Evolutionary conservation across 2,797 vertebrate species (phyloP), one percentile per base, ranked within the genome.

Genomic region (Myiotriccus ornatus): DNA sequence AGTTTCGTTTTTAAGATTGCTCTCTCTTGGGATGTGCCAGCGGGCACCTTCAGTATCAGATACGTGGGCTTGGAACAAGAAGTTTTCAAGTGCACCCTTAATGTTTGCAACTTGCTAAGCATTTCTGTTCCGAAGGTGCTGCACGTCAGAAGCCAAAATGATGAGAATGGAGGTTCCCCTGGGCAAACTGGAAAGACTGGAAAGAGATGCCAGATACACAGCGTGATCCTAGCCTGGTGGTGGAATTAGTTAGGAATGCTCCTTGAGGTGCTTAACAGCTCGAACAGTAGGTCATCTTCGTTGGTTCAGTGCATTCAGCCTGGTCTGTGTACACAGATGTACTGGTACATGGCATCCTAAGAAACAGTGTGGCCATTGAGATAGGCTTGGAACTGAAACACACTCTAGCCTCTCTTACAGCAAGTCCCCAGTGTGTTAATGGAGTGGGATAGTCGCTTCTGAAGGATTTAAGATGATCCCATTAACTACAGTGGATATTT

Each of bases 401-500:
- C 39, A 1, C 18, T 90, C 59, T 82, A 43, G 74, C 88, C 92
- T 80, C 55, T 59, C n/a, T 84, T 89, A 49, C 70, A 90, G 15
- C 23, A 69, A 23, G 62, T 87, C 47, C 62, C 69, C 4, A 6
- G 47, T 49, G 73, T 46, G 79, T 86, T 93, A 92, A 92, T 84
- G 73, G 76, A 76, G 82, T 50, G 64, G 76, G 39, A 65, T 37
- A 64, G 46, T 60, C 75, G 41, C 86, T 44, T 88, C 86, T 67
- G 81, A 90, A 93, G 92, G 90, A 81, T 93, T 94, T 89, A 84
- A 81, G 67, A 46, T 94, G 90, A 94, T 91, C 84, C 69, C 60
- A 93, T 95, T 96, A 85, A 90, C 90, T 95, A 75, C 63, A 88
- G 86, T 77, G 89, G 73, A 15, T 94, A 86, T 95, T 90, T 89